phyloP scores from a whole-genome alignment of 2,113 vertebrate genomes.

The Cebidichthys violaceus region DNA sequence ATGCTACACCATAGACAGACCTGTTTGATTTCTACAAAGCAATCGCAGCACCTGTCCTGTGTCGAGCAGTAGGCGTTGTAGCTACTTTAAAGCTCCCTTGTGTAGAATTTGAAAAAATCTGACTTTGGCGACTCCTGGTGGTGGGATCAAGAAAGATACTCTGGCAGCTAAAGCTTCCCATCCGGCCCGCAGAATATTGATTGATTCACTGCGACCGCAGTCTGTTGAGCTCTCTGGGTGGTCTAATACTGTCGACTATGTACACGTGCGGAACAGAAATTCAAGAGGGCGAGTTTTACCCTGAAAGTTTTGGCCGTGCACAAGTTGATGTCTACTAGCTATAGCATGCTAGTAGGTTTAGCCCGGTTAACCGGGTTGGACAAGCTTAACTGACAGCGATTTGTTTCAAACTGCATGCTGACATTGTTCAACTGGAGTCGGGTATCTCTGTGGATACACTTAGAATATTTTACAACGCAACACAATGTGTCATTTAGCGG shows the following conservation, averaged over 20 bases:
- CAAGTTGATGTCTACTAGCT: neutral
- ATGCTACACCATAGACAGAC: neutral
- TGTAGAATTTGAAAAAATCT: neutral
- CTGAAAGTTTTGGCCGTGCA: neutral
- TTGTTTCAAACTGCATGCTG: too few relatives aligned
- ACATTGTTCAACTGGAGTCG: too few relatives aligned
- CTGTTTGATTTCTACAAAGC: neutral
- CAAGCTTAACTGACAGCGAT: too few relatives aligned
- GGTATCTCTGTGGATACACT: too few relatives aligned
- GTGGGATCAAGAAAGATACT: neutral
- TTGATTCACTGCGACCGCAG: neutral
- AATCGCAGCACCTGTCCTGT: neutral
- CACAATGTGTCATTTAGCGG: neutral
- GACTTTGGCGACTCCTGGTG: neutral
- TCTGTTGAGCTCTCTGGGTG: neutral
- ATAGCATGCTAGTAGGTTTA: neutral
- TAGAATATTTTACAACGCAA: too few relatives aligned
- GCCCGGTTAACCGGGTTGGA: too few relatives aligned
- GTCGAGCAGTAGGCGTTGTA: neutral
- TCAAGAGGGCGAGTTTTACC: neutral
- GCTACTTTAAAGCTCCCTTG: constrained; percentile 5
- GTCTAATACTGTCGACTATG: neutral
- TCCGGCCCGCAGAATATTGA: neutral
- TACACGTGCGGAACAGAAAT: too few relatives aligned
- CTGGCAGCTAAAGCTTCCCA: neutral